phyloP scores from a whole-genome alignment of 1,140 invertebrate genomes.

The Bombus pyrosoma region DNA sequence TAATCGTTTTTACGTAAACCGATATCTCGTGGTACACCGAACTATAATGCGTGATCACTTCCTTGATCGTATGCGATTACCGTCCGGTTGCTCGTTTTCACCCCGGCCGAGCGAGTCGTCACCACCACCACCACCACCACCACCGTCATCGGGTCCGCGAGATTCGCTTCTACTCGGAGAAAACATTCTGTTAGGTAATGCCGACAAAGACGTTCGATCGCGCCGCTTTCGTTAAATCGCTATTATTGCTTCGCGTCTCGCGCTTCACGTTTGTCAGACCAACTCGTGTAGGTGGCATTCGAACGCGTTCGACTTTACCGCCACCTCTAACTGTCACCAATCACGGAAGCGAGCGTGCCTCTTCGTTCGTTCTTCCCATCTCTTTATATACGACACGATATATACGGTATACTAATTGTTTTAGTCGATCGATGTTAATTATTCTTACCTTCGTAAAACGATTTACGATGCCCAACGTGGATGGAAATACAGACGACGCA shows the following conservation, averaged over 20 bases:
- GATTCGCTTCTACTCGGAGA: slow-evolving; percentile 52
- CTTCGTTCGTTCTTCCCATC: neutral
- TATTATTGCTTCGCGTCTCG: neutral
- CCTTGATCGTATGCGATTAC: slow-evolving; percentile 67
- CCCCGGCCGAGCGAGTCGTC: slow-evolving; percentile 16
- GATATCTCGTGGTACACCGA: slow-evolving; percentile 52
- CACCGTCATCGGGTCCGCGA: neutral
- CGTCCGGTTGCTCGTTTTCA: slow-evolving; percentile 53
- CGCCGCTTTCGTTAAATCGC: slow-evolving; percentile 19
- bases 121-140: neutral
- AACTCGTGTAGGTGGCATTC: slow-evolving; percentile 1
- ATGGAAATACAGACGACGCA: neutral
- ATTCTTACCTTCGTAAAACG: slow-evolving; percentile 4
- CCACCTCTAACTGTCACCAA: slow-evolving; percentile 34
- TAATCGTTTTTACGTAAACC: slow-evolving; percentile 61
- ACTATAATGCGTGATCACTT: slow-evolving; percentile 62
- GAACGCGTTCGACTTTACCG: slow-evolving; percentile 17
- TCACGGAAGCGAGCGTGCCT: neutral
- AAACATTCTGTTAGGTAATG: slow-evolving; percentile 55
- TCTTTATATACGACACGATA: neutral
- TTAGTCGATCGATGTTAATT: slow-evolving; percentile 12
- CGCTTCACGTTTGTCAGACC: neutral
- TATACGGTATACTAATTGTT: neutral
- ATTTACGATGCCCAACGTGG: neutral
- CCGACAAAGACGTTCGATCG: slow-evolving; percentile 41